Conservation (phyloP, 2,113 vertebrate species). For the Strigops habroptila region DNA sequence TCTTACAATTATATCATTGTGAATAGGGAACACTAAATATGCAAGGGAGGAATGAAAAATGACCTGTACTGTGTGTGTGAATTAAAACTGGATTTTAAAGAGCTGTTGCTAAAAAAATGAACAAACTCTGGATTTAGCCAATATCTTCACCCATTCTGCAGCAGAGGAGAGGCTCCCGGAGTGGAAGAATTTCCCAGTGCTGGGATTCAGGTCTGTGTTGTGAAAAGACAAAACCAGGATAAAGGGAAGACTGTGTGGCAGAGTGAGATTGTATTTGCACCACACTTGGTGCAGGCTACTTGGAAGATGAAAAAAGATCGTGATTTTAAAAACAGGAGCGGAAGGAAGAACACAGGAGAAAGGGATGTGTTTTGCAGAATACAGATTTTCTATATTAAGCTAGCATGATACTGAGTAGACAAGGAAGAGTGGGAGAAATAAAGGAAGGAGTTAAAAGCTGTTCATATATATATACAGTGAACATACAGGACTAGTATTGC, state of each 20-base stretch:
- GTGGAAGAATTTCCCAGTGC: background rate
- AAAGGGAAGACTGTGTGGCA: background rate
- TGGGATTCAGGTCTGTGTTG: background rate
- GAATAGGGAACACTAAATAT: background rate
- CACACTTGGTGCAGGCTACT: background rate
- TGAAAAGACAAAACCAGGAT: background rate
- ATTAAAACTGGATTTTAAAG: background rate
- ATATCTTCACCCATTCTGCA: background rate
- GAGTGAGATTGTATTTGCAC: background rate
- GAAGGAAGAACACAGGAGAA: background rate
- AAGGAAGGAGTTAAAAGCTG: background rate
- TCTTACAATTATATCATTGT: background rate
- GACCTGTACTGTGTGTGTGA: background rate
- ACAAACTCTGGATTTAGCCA: background rate
- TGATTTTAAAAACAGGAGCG: background rate
- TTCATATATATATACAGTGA: background rate
- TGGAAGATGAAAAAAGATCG: background rate
- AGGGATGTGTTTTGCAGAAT: background rate
- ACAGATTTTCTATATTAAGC: background rate
- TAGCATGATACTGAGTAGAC: background rate
- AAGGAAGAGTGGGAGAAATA: background rate
- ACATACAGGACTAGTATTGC: background rate
- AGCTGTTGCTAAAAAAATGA: background rate
- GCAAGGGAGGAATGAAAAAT: background rate
- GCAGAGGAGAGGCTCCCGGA: background rate